These are phyloP conservation scores for Hippocampus kuda DNA, from an alignment of 2,797 vertebrate genomes.

Conservation along the genomic window DNA sequence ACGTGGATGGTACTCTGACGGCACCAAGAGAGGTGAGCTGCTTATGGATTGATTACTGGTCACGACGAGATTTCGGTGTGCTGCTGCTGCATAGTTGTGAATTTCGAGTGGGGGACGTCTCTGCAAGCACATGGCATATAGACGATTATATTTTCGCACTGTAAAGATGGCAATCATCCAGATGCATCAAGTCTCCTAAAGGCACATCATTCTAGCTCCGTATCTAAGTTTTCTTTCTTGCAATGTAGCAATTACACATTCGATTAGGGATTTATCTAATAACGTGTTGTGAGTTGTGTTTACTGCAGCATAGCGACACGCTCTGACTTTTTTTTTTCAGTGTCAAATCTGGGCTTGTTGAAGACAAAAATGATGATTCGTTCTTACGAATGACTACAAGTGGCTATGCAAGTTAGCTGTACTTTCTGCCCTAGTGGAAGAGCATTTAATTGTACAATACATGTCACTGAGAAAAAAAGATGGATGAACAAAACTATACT, in stretches of 20 bases:
- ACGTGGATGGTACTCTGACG: constrained; percentile 92
- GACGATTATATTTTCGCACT: too few species aligned
- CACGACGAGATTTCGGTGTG: too few species aligned
- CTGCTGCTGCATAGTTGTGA: too few species aligned
- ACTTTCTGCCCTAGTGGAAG: not conserved
- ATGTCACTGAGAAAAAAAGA: not conserved
- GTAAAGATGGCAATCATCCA: too few species aligned
- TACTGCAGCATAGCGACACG: not conserved
- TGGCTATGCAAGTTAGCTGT: not conserved
- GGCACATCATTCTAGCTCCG: not conserved
- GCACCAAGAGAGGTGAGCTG: constrained; percentile 79
- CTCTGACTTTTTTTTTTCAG: too few species aligned
- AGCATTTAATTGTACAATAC: not conserved
- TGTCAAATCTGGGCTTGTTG: not conserved
- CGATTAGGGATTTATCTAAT: not conserved
- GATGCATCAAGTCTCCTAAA: too few species aligned
- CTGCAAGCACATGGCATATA: too few species aligned
- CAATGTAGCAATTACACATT: not conserved
- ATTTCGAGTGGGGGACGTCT: too few species aligned
- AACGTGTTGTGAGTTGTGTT: not conserved
- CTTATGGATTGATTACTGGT: not conserved
- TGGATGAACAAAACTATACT: not conserved
- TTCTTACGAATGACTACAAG: too few species aligned
- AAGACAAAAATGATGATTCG: not conserved
- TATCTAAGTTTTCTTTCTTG: not conserved